Conservation (phyloP, 2,797 vertebrate genomes). For the Lycodopsis pacificus region DNA sequence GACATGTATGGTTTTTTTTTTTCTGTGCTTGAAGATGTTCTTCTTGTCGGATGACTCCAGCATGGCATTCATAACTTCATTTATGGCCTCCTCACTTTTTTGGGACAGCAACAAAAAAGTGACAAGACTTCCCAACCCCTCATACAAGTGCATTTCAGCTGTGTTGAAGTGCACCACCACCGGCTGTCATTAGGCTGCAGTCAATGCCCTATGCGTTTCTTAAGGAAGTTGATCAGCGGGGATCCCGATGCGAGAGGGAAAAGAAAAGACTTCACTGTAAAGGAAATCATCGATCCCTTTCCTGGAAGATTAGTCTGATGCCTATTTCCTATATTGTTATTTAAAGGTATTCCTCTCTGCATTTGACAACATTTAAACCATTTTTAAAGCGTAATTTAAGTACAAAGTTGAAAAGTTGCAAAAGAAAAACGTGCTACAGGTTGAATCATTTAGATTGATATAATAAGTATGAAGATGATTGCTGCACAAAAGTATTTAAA, state of each 20-base stretch:
- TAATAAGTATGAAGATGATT: conserved; percentile 85
- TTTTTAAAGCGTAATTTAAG: conserved; percentile 89
- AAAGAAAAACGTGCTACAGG: conserved; percentile 89
- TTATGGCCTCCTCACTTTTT: conserved; percentile 94
- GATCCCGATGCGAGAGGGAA: conserved; percentile 82
- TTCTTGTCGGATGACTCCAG: conserved; percentile 91
- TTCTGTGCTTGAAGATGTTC: conserved; percentile 92
- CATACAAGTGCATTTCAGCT: conserved; percentile 84
- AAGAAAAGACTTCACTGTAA: conserved; percentile 79
- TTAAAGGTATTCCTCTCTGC: conserved; percentile 88
- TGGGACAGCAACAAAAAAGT: conserved; percentile 95
- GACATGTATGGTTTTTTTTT: conserved; percentile 94
- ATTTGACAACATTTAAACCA: conserved; percentile 91
- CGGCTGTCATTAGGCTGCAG: conserved; percentile 86
- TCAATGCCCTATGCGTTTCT: conserved; percentile 89
- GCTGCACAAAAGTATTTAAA: conserved; percentile 90
- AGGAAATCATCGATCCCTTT: conserved; percentile 75
- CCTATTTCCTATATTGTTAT: conserved; percentile 90
- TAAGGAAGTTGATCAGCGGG: conserved; percentile 87
- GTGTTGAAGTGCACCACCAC: conserved; percentile 88
- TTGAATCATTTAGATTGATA: conserved; percentile 87
- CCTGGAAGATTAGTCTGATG: conserved; percentile 84
- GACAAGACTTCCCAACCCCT: conserved; percentile 85
- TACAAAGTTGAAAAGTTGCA: conserved; percentile 84
- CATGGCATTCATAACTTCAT: conserved; percentile 96